Conservation (phyloP, 2,888 invertebrate species). For the Julus scandinavius region DNA sequence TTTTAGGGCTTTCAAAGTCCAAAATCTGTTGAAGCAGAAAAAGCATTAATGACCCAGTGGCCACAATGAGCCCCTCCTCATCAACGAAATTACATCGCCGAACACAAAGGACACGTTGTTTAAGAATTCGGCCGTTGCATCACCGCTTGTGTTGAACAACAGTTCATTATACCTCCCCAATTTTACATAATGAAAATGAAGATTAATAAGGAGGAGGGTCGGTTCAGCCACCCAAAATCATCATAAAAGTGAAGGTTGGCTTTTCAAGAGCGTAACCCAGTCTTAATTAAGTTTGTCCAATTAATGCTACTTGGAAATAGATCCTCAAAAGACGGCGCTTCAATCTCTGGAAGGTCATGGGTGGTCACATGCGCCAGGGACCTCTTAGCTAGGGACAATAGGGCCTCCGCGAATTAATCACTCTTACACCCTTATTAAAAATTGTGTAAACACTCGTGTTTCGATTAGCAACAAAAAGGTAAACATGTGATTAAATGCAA, state of each 20-base stretch:
- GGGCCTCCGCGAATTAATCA: neutral
- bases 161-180: neutral
- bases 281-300: slow-evolving; percentile 16
- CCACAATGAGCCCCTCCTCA: slow-evolving; percentile 33
- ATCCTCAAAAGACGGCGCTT: neutral
- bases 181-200: slow-evolving; percentile 17
- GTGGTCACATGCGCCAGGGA: neutral
- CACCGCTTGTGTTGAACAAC: neutral
- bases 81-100: neutral
- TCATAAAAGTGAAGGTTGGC: neutral
- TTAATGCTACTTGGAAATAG: slow-evolving; percentile 26
- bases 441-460: slow-evolving; percentile 22
- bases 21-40: neutral
- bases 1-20: too few relatives aligned
- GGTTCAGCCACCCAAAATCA: neutral
- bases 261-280: neutral
- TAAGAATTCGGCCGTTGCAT: neutral
- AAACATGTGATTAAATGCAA: slow-evolving; percentile 15
- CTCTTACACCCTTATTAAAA: neutral
- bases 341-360: neutral
- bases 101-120: slow-evolving; percentile 3
- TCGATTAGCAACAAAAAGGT: slow-evolving; percentile 1
- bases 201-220: slow-evolving; percentile 22
- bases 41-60: slow-evolving; percentile 17
- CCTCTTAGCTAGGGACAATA: neutral